phyloP scores from a whole-genome alignment of 2,113 vertebrate species.

The Mionectes macconnelli region DNA sequence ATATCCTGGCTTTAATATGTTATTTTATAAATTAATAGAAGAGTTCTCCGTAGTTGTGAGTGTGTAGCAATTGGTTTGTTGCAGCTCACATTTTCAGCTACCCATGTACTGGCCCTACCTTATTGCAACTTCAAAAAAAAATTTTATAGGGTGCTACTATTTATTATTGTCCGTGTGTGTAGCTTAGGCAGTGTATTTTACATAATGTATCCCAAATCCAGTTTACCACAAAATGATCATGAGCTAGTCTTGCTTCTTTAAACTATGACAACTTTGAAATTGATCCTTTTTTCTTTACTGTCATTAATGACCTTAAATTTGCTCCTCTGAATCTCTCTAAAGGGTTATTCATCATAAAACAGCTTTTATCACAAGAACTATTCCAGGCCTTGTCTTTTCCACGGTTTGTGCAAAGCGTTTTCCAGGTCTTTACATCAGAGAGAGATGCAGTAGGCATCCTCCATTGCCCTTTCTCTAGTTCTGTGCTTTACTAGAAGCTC shows the following conservation, averaged over 20 bases:
- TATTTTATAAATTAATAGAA: neutral
- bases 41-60: neutral
- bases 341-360: neutral
- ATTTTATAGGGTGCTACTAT: neutral
- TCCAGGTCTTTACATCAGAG: neutral
- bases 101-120: neutral
- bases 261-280: neutral
- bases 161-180: neutral
- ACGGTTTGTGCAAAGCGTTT: neutral
- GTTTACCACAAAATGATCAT: neutral
- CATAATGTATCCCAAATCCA: neutral
- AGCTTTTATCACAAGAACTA: neutral
- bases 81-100: neutral
- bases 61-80: neutral
- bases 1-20: neutral
- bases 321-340: neutral
- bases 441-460: neutral
- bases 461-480: neutral
- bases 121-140: neutral
- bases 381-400: neutral
- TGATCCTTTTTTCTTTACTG: neutral
- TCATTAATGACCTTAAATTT: neutral
- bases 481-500: neutral
- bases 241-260: neutral
- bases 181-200: neutral